Evolutionary conservation across 2,797 vertebrate genomes (phyloP).

Genomic region (Paguma larvata): DNA sequence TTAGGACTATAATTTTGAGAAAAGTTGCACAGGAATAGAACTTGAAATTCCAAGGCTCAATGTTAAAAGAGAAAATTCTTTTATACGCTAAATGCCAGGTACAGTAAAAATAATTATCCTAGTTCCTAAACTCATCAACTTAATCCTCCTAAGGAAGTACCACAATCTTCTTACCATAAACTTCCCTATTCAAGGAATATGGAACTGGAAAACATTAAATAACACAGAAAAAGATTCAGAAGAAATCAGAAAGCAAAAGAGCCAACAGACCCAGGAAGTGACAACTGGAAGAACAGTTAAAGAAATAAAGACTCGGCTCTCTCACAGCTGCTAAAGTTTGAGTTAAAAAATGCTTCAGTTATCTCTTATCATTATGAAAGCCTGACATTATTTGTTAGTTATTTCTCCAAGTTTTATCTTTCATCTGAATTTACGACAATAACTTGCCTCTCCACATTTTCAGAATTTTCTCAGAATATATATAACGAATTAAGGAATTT

Average conservation of each 20-base stretch:
- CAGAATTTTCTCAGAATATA: slow-evolving; percentile 47
- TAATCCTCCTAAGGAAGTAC: slow-evolving; percentile 32
- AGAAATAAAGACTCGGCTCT: slow-evolving; percentile 9
- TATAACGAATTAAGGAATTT: slow-evolving; percentile 26
- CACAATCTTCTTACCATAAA: slow-evolving; percentile 3
- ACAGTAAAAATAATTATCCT: background rate
- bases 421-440: slow-evolving; percentile 36
- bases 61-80: slow-evolving; percentile 48
- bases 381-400: background rate
- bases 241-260: slow-evolving; percentile 63
- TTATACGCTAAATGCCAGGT: background rate
- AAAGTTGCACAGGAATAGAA: background rate
- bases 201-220: slow-evolving; percentile 49
- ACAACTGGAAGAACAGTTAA: background rate
- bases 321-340: background rate
- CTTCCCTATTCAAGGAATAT: slow-evolving; percentile 46
- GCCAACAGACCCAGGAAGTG: background rate
- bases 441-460: background rate
- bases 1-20: background rate
- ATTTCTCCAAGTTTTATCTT: slow-evolving; percentile 29
- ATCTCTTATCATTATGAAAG: background rate
- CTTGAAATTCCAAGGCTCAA: slow-evolving; percentile 26
- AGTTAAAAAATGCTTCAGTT: background rate
- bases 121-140: slow-evolving; percentile 35
- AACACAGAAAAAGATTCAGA: slow-evolving; percentile 28